A percentile compares a stretch with the other conserved stretches of the same genome.
phyloP scores from a whole-genome alignment of 2,888 invertebrate species.

The Diachrysia chrysitis region DNA sequence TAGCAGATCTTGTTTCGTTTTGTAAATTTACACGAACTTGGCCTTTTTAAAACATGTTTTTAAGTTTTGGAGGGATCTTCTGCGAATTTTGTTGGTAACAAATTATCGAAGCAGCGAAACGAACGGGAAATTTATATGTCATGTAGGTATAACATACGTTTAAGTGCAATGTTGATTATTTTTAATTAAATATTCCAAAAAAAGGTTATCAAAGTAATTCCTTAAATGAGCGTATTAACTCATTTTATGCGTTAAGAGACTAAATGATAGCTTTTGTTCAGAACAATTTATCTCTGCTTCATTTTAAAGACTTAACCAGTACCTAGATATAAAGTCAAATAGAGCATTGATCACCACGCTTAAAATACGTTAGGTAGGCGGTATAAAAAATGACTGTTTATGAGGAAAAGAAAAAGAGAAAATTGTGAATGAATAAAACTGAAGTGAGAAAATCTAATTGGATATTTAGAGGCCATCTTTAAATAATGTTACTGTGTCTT shows the following conservation, averaged over 20 bases:
- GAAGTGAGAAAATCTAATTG: neutral
- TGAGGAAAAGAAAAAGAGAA: neutral
- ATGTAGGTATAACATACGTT: neutral
- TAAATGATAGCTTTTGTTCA: too few species aligned
- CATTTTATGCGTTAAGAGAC: too few species aligned
- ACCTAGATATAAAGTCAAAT: too few species aligned
- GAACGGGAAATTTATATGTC: neutral
- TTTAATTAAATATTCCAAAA: too few species aligned
- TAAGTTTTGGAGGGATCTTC: slow-evolving; percentile 21
- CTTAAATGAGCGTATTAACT: too few species aligned
- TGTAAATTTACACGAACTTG: slow-evolving; percentile 33
- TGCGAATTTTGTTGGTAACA: slow-evolving; percentile 10
- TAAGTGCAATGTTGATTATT: neutral
- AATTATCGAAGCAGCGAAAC: neutral
- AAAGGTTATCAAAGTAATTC: too few species aligned
- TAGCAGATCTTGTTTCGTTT: slow-evolving; percentile 32
- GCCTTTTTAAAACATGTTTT: slow-evolving; percentile 34
- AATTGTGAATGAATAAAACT: neutral
- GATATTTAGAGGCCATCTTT: neutral
- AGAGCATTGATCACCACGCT: too few species aligned
- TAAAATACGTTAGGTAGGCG: too few species aligned
- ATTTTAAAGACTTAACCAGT: too few species aligned
- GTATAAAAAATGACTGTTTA: too few species aligned
- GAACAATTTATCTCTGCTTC: too few species aligned
- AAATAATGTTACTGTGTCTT: slow-evolving; percentile 15